Base-by-base conservation (phyloP, 1,140 invertebrate genomes). In the Araneus ventricosus region DNA sequence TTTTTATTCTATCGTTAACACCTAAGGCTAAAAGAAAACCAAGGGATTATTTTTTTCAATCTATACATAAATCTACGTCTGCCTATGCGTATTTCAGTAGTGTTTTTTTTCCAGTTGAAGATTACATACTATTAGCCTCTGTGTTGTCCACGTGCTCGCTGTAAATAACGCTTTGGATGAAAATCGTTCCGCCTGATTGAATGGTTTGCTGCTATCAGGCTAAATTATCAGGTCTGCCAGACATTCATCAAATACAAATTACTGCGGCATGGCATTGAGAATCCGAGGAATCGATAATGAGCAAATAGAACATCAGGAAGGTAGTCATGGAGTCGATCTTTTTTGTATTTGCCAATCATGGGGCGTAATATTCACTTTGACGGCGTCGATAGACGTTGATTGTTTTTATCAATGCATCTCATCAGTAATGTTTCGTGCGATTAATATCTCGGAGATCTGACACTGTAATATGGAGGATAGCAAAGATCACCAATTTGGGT, bases 241-340 rank as follows among this genome's bases (percentile, higher is more conserved):
- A 17, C 30, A 34, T 34, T 75, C 70, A 75, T 75, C 70, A 75
- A 75, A 75, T 75, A 75, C 30, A 75, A 75, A 75, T 75, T 75
- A 75, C 20, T 22, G 3, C 34, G 6, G 30, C 14, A 75, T 75
- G 70, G 14, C 70, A 75, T 75, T 75, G 70, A 75, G 34, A 75
- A 34, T 10, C n/a, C 63, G 7, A 37, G 30, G 14, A 14, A 75
- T 37, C 2, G 34, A 34, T 37, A 75, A 37, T 37, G 2, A 34
- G 14, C 4, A 34, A 75, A 75, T 75, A 37, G 17, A 75, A 30
- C 30, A 34, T 34, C 30, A 37, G 17, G 34, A 75, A 30, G 17
- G 70, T 2, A 75, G 14, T 10, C 70, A 34, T 75, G 30, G 70
- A 20, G 70, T 34, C 5, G 17, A 2, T 75, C 34, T 75, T 75